Evolutionary conservation across 2,888 invertebrate genomes (phyloP), one percentile per base, ranked within the genome.

Genomic region (Caenorhabditis wallacei): DNA sequence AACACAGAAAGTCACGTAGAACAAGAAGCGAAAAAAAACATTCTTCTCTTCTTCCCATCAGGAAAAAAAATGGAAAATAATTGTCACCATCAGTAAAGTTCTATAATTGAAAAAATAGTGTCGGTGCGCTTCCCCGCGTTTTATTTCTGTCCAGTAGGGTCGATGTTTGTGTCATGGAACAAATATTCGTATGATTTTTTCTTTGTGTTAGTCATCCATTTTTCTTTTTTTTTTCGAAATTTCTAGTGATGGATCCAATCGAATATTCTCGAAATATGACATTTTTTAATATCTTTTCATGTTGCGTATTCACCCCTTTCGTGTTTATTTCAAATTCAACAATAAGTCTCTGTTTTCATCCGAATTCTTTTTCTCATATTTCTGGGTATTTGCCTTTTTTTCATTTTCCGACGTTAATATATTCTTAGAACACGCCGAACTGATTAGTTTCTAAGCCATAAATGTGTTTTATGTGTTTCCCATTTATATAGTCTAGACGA

Each of bases 81-180:
- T 78, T 78, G 78, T 78, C 69, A 78, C 59, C 63, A 46, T 46
- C 78, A 78, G 78, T 59, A 69, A 68, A 69, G 54, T 69, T 69
- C 59, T 69, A 78, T 69, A 78, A 78, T 69, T 78, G 63, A 69
- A 78, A 30, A 78, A 68, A 59, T 68, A 69, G 68, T 54, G 54
- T 43, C 30, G 30, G 30, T 30, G 30, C n/a, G 63, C 40, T 48
- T 70, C 48, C 20, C 40, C 20, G 10, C 66, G 37, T 68, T 43
- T 56, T 56, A 57, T 69, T 69, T 69, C 56, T 43, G 66, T 37
- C 22, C 37, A 30, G 2, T 35, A 43, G 46, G 7, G 64, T 26
- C 51, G 48, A n/a, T 54, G 54, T 56, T 40, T 69, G 24, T 43
- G 40, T 24, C 57, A 70, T 56, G 43, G 69, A 69, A 69, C 69